Base-by-base conservation (phyloP, 2,888 invertebrate species). In the Cantharis flavilabris region DNA sequence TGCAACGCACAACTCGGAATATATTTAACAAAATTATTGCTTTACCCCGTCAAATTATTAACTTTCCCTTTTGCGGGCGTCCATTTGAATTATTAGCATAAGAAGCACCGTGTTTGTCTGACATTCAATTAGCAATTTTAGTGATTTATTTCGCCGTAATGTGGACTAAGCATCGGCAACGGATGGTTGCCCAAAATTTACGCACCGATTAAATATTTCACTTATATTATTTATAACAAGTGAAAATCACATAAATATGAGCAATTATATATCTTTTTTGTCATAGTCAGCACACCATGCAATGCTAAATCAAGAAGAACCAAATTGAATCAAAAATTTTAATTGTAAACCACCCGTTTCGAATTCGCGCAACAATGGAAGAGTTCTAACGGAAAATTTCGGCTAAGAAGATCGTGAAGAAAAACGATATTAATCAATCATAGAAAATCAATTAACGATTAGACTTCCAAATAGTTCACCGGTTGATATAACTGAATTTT, bases 61-160 rank as follows among this genome's bases (percentile, higher is more conserved):
- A 80, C 80, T 80, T 80, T 80, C 80, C 80, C 80, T 80, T 80
- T 80, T 62, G 73, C 73, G 62, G 73, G 49, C 77, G 73, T 65
- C 67, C 33, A 73, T 71, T 75, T 75, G 64, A 20, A 64, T 64
- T 64, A 64, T 64, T 64, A 18, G 64, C 64, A 49, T 49, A 49
- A 49, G 49, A 49, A 49, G 49, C 49, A 49, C 49, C 49, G 49
- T 9, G 49, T n/a, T 49, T 49, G 49, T n/a, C n/a, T 9, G 49
- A n/a, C 49, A 49, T 49, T 49, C 49, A 49, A 49, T 49, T 49
- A n/a, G 49, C 4, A 49, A 49, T 49, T 49, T 49, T 49, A 49
- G 1, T 49, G 49, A 49, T 49, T 49, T 49, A 49, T 49, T 49
- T 49, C n/a, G 49, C 49, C 5, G 5, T 49, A 49, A 49, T 49